Conservation (phyloP, 2,888 invertebrate species). For the Acronicta alni region DNA sequence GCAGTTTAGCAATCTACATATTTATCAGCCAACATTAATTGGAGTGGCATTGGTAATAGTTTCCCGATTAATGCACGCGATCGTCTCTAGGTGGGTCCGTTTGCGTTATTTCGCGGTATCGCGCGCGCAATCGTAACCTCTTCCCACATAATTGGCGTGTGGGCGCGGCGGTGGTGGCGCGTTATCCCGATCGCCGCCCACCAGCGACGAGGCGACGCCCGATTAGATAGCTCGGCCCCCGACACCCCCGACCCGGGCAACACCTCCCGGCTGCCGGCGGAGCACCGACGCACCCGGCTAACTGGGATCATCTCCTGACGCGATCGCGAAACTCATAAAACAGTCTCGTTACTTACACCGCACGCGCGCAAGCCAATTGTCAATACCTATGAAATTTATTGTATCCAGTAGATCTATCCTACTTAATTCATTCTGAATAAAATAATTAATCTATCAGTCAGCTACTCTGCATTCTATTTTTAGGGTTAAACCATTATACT, state of each 20-base stretch:
- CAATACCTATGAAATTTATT: slow-evolving; percentile 51
- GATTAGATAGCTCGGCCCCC: slow-evolving; percentile 83
- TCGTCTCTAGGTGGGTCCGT: slow-evolving; percentile 75
- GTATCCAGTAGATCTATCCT: slow-evolving; percentile 20
- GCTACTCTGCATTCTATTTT: slow-evolving; percentile 19
- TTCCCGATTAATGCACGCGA: slow-evolving; percentile 80
- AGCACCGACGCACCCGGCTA: slow-evolving; percentile 53
- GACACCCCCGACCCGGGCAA: slow-evolving; percentile 76
- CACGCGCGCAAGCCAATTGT: slow-evolving; percentile 42
- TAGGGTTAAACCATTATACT: slow-evolving; percentile 24
- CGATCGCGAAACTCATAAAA: slow-evolving; percentile 63
- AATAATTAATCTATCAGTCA: slow-evolving; percentile 38
- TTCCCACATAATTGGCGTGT: slow-evolving; percentile 89
- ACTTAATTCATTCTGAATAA: slow-evolving; percentile 26
- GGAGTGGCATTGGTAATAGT: slow-evolving; percentile 78
- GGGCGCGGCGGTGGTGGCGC: slow-evolving; percentile 81
- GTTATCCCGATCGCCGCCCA: slow-evolving; percentile 87
- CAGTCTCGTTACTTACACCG: slow-evolving; percentile 56
- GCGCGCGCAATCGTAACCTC: slow-evolving; percentile 84
- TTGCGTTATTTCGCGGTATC: slow-evolving; percentile 81
- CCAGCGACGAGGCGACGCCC: slow-evolving; percentile 83
- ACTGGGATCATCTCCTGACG: slow-evolving; percentile 63
- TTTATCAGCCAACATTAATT: slow-evolving; percentile 76
- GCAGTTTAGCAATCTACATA: slow-evolving; percentile 63
- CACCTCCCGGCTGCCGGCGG: slow-evolving; percentile 70